Conservation (phyloP, 2,888 invertebrate genomes). For the Lacanobia wlatinum region DNA sequence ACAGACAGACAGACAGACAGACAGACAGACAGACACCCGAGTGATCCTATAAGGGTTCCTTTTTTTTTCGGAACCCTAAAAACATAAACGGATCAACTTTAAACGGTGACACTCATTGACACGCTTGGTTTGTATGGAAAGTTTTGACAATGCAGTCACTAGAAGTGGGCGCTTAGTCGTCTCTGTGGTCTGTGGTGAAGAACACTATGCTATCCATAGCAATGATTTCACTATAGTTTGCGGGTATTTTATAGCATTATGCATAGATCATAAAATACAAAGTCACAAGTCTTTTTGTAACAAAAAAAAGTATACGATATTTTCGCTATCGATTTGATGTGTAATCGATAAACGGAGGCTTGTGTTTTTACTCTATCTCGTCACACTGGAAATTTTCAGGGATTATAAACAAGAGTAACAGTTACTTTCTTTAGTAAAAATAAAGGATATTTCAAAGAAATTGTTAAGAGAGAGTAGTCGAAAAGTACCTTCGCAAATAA, state of each 20-base stretch:
- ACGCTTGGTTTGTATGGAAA: not conserved
- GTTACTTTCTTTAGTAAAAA: not conserved
- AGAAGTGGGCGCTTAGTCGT: not conserved
- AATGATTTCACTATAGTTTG: constrained; percentile 25
- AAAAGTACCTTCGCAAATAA: too few species aligned
- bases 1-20: too few species aligned
- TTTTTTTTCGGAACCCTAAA: too few species aligned
- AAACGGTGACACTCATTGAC: not conserved
- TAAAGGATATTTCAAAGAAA: not conserved
- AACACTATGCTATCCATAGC: not conserved
- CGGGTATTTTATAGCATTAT: not conserved
- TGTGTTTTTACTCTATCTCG: not conserved
- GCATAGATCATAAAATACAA: not conserved
- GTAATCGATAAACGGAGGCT: constrained; percentile 1
- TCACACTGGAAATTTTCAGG: constrained; percentile 1
- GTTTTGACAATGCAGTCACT: not conserved
- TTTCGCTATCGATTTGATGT: constrained; percentile 8
- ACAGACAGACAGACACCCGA: too few species aligned
- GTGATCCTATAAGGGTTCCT: too few species aligned
- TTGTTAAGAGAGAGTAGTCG: not conserved
- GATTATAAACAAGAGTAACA: not conserved
- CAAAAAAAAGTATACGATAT: not conserved
- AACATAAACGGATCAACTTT: too few species aligned
- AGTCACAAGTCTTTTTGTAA: not conserved
- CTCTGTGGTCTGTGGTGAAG: not conserved